Base-by-base conservation (phyloP, 2,888 invertebrate genomes). In the Acrobasis repandana region DNA sequence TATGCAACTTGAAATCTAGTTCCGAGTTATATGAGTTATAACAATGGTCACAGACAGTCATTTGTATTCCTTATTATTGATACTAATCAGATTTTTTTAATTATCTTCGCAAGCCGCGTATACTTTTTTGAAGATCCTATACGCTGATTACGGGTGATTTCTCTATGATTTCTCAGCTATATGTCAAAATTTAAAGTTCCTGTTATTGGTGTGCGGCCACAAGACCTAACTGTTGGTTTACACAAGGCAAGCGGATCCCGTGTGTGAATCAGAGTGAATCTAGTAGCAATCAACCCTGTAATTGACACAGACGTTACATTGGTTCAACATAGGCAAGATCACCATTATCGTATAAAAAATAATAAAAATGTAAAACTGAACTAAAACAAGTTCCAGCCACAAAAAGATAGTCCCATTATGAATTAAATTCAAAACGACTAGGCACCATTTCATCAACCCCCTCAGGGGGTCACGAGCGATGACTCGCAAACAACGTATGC, bases 61-160 rank as follows among this genome's bases (percentile, higher is more conserved):
- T 28, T 28, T 28, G 28, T 28, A 28, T 28, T 28, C 28, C 28
- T 28, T 28, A 28, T 28, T 2, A 28, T 28, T 28, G 28, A 6
- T 28, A 28, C 28, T 28, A 5, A 28, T 28, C 28, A 6, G 28
- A n/a, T 6, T 20, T 20, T 28, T 8, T 28, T 4, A 20, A 20
- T 20, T 20, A 20, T 20, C 20, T 20, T 20, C 4, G 4, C 20
- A 20, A 20, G 69, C 71, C 68, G 57, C 34, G 28, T 62, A 69
- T 69, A 62, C 65, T 69, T 66, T 67, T 67, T 8, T 28, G 6
- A 28, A 28, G 74, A 76, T 73, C 67, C 71, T 69, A 66, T 71
- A 28, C 28, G 6, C 28, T 6, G 28, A 28, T 28, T 28, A 28
- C 28, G 28, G 6, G 28, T 6, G 28, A 28, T 28, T 28, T 8